A percentile compares a stretch with the other conserved stretches of the same genome.
Evolutionary conservation across 2,113 vertebrate genomes (phyloP).

Genomic region (Nettapus auritus): DNA sequence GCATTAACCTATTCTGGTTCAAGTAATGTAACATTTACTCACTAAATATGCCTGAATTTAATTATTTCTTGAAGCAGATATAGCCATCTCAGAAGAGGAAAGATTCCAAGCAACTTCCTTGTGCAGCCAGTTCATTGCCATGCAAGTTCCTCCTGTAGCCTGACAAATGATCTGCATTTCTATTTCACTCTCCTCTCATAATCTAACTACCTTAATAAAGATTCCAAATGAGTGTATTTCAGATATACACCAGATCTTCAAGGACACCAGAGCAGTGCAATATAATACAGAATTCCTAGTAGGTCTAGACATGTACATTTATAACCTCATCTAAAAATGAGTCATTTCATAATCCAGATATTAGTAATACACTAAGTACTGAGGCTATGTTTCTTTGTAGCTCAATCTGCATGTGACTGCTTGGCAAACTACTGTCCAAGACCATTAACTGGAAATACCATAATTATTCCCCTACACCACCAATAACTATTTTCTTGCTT

Average conservation of each 20-base stretch:
- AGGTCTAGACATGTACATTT: neutral
- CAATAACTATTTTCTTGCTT: conserved; percentile 38
- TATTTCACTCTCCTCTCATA: neutral
- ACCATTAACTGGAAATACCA: neutral
- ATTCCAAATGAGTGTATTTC: neutral
- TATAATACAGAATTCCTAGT: neutral
- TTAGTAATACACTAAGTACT: neutral
- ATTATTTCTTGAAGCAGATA: neutral
- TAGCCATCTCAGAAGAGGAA: neutral
- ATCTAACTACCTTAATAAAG: neutral
- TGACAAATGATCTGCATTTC: neutral
- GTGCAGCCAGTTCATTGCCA: neutral
- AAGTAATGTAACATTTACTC: neutral
- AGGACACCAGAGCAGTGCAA: neutral
- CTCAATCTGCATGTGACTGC: neutral
- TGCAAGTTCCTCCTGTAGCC: neutral
- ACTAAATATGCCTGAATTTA: neutral
- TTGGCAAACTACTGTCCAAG: neutral
- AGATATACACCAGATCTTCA: neutral
- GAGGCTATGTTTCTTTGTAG: neutral
- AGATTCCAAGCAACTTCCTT: neutral
- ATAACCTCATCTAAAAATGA: neutral
- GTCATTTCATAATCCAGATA: neutral
- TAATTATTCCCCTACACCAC: neutral
- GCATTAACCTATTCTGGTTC: neutral